Evolutionary conservation across 2,797 vertebrate genomes (phyloP).

Genomic region (Helicolenus hilgendorfi): DNA sequence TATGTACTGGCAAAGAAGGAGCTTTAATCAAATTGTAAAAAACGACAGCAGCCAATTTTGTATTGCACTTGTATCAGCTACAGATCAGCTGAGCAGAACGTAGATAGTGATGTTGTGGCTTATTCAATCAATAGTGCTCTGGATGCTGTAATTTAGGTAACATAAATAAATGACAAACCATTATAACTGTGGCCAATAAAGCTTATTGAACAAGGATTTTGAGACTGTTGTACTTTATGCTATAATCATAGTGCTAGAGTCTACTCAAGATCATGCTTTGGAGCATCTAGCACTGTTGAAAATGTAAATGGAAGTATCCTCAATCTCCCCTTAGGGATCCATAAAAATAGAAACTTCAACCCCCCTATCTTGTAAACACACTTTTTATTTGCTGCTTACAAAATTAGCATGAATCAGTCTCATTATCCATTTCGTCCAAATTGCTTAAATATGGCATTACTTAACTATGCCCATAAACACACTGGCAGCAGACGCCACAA

Average conservation of each 20-base stretch:
- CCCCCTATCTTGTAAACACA: background rate
- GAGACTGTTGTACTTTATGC: background rate
- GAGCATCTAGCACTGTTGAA: background rate
- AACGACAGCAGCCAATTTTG: background rate
- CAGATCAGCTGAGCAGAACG: background rate
- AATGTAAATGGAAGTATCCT: background rate
- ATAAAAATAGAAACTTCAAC: background rate
- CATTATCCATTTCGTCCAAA: background rate
- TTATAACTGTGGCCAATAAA: background rate
- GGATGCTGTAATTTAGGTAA: background rate
- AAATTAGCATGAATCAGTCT: background rate
- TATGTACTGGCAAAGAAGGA: background rate
- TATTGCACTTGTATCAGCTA: background rate
- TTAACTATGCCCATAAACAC: background rate
- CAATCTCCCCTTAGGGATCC: background rate
- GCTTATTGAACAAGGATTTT: background rate
- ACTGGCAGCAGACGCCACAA: background rate
- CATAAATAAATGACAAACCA: background rate
- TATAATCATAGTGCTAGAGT: fast-evolving
- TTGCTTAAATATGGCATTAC: background rate
- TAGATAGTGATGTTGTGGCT: background rate
- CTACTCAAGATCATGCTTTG: background rate
- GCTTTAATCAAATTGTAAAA: background rate
- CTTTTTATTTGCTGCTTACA: background rate
- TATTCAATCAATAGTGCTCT: background rate